Conservation (phyloP, 2,888 invertebrate genomes). For the Argynnis bischoffii region DNA sequence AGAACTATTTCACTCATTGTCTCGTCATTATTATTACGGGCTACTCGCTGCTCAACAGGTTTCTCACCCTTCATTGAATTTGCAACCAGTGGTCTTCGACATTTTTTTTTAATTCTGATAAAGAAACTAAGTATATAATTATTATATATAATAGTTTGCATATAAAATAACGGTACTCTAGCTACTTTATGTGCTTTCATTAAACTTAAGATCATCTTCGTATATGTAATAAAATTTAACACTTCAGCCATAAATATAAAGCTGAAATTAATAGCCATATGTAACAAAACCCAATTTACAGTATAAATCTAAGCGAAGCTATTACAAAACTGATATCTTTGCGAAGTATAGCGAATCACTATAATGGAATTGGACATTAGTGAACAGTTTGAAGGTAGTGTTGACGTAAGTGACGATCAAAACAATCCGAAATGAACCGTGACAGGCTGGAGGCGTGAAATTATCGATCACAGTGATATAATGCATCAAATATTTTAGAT, state of each 20-base stretch:
- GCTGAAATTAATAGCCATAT: too few relatives aligned
- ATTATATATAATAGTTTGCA: too few relatives aligned
- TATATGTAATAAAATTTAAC: too few relatives aligned
- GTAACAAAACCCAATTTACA: background rate
- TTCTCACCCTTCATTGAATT: slow-evolving; percentile 14
- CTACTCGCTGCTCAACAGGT: slow-evolving; percentile 20
- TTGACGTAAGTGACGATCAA: slow-evolving; percentile 49
- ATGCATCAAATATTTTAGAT: slow-evolving; percentile 44
- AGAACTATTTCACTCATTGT: background rate
- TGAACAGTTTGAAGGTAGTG: slow-evolving; percentile 36
- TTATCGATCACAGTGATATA: slow-evolving; percentile 51
- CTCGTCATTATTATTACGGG: background rate
- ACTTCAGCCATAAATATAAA: too few relatives aligned
- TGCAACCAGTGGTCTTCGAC: background rate
- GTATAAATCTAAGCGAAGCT: slow-evolving; percentile 1
- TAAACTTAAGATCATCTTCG: background rate
- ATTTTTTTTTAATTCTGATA: too few relatives aligned
- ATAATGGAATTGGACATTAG: slow-evolving; percentile 48
- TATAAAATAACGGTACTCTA: too few relatives aligned
- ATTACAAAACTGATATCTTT: slow-evolving; percentile 20
- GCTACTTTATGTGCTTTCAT: background rate
- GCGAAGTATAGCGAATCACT: slow-evolving; percentile 44
- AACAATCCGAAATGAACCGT: slow-evolving; percentile 66
- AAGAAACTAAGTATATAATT: too few relatives aligned
- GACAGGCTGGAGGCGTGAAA: slow-evolving; percentile 58